phyloP scores from a whole-genome alignment of 2,113 vertebrate genomes.

The Dermatemys mawii region DNA sequence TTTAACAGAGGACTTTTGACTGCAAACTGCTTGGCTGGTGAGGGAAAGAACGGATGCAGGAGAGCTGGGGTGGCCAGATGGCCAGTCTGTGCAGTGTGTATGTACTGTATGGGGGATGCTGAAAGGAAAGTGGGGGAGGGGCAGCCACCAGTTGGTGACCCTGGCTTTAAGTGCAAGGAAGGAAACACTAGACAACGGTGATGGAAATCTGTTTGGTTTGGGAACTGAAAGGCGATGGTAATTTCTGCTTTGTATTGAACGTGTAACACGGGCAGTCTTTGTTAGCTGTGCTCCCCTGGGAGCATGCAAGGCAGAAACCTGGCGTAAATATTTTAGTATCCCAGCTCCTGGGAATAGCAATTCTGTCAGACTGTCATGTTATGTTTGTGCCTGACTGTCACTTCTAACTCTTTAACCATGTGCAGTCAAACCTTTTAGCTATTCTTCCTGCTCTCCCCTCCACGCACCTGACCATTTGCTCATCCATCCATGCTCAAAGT shows the following conservation, averaged over 20 bases:
- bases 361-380: constrained; percentile 68
- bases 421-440: constrained; percentile 48
- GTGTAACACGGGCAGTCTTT: constrained; percentile 28
- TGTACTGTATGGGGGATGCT: neutral
- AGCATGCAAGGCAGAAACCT: constrained; percentile 47
- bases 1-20: constrained; percentile 23
- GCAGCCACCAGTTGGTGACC: constrained; percentile 39
- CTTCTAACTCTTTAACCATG: constrained; percentile 29
- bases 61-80: constrained; percentile 49
- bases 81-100: neutral
- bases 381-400: constrained; percentile 56
- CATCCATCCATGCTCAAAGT: constrained; percentile 23
- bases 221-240: constrained; percentile 5
- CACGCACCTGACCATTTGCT: constrained; percentile 57
- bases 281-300: constrained; percentile 45
- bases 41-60: constrained; percentile 3
- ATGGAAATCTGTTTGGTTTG: constrained; percentile 11
- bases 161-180: neutral
- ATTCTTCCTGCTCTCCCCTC: constrained; percentile 36
- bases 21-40: constrained; percentile 47
- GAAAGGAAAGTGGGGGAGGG: constrained; percentile 23
- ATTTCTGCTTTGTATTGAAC: constrained; percentile 30
- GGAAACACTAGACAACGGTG: neutral
- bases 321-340: constrained; percentile 68
- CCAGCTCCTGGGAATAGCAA: constrained; percentile 54